phyloP scores from a whole-genome alignment of 2,888 invertebrate genomes.

The Phalera bucephala region DNA sequence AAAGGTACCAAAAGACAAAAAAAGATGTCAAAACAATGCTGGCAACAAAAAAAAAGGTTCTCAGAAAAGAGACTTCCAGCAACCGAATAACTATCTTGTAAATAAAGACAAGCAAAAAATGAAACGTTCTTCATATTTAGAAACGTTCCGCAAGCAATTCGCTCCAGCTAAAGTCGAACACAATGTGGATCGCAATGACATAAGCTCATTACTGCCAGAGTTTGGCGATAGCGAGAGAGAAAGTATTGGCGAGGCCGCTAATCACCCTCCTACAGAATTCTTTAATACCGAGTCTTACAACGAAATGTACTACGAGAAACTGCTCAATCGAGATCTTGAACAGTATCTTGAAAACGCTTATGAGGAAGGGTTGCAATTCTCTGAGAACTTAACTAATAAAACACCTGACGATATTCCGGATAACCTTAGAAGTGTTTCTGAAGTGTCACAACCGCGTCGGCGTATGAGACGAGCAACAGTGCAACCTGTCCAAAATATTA shows the following conservation, averaged over 20 bases:
- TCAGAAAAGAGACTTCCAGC: slow-evolving; percentile 32
- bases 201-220: slow-evolving; percentile 70
- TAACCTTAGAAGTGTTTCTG: slow-evolving; percentile 66
- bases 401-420: slow-evolving; percentile 36
- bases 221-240: slow-evolving; percentile 72
- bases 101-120: slow-evolving; percentile 51
- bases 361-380: slow-evolving; percentile 45
- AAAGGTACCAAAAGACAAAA: slow-evolving; percentile 60
- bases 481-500: slow-evolving; percentile 52
- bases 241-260: slow-evolving; percentile 55
- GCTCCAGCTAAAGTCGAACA: slow-evolving; percentile 29
- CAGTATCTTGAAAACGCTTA: slow-evolving; percentile 52
- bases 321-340: slow-evolving; percentile 51
- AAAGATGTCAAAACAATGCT: slow-evolving; percentile 35
- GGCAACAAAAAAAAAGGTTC: slow-evolving; percentile 32
- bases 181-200: slow-evolving; percentile 41
- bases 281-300: slow-evolving; percentile 71
- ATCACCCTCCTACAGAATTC: slow-evolving; percentile 49
- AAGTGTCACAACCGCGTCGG: slow-evolving; percentile 55
- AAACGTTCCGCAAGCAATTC: slow-evolving; percentile 69
- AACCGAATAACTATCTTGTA: slow-evolving; percentile 51
- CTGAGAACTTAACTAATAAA: slow-evolving; percentile 36
- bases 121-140: slow-evolving; percentile 56
- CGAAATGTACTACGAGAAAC: slow-evolving; percentile 69
- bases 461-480: slow-evolving; percentile 45